Evolutionary conservation across 2,797 vertebrate genomes (phyloP), one percentile per base, ranked within the genome.

Genomic region (Ctenopoma kingsleyae): DNA sequence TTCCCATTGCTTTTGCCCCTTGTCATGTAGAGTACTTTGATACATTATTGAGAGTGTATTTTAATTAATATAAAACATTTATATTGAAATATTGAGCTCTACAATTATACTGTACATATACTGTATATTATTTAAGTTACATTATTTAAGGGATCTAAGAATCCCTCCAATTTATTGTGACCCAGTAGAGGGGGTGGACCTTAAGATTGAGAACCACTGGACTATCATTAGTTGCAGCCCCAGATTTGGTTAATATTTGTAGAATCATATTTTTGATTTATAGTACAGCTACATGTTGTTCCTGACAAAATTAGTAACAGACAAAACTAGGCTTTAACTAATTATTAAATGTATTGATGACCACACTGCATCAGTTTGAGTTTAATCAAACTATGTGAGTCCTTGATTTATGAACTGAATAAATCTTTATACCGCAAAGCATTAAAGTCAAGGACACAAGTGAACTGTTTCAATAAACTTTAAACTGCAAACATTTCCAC

Each of bases 371-470:
- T 8, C 17, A 8, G 4, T 47, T 53, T 71, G 48, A 56, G 43
- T 60, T 22, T 32, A 61, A 19, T 43, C n/a, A 30, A 58, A 47
- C 17, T 41, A 32, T 47, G 38, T 0, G 5, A 49, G 23, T 30
- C 36, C 0, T 6, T 19, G 30, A 47, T 67, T 66, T 68, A 30
- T 27, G 11, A 25, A 59, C 65, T 49, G 36, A 9, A 9, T 32
- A 76, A 57, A 47, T 10, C 5, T 41, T 46, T 27, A 23, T 20
- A 47, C 67, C 64, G 25, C 19, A 16, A 67, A 59, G 74, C 48
- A 68, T 65, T 17, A 85, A 76, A 65, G 50, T 64, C 70, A 71
- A 84, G 62, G 80, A 65, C 56, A 43, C 70, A 20, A 25, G 52
- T 19, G 41, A 64, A 65, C 9, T 50, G 6, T 23, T 22, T 73